A percentile compares a stretch with the other conserved stretches of the same genome.
Evolutionary conservation across 2,888 invertebrate genomes (phyloP).

Genomic region (Eucriotettix oculatus): DNA sequence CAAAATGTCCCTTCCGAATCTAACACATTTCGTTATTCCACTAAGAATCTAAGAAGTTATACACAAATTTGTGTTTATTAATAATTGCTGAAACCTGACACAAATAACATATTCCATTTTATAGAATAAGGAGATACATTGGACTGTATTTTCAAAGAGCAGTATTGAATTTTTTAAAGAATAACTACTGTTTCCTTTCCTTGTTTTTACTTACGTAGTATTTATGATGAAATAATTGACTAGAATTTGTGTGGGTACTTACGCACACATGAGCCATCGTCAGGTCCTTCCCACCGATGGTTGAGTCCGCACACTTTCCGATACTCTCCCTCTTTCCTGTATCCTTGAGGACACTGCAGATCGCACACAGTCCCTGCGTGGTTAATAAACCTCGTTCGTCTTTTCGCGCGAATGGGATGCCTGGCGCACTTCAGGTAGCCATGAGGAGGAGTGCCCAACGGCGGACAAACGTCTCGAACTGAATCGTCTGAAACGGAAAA

Average conservation of each 20-base stretch:
- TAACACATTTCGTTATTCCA: too few relatives aligned
- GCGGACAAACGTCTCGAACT: conserved; percentile 23
- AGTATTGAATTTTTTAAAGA: too few relatives aligned
- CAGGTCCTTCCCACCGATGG: conserved; percentile 29
- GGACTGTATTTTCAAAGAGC: too few relatives aligned
- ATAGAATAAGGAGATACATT: too few relatives aligned
- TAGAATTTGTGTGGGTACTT: conserved; percentile 16
- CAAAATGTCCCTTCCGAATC: too few relatives aligned
- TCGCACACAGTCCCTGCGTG: conserved; percentile 31
- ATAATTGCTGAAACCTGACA: too few relatives aligned
- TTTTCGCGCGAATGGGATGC: conserved; percentile 15
- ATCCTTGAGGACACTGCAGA: conserved; percentile 29
- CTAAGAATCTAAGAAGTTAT: too few relatives aligned
- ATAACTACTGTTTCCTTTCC: too few relatives aligned
- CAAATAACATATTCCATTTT: too few relatives aligned
- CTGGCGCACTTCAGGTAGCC: conserved; percentile 32
- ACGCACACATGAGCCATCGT: conserved; percentile 29
- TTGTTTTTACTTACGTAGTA: too few relatives aligned
- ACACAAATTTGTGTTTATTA: too few relatives aligned
- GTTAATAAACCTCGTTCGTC: conserved; percentile 24
- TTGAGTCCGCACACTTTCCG: conserved; percentile 26
- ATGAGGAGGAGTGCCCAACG: conserved; percentile 26
- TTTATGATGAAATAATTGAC: too few relatives aligned
- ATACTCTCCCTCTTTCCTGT: conserved; percentile 28
- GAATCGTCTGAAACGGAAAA: conserved; percentile 10